These are phyloP conservation scores for Gnatocerus cornutus DNA, from an alignment of 2,888 invertebrate genomes.

Conservation along the genomic window DNA sequence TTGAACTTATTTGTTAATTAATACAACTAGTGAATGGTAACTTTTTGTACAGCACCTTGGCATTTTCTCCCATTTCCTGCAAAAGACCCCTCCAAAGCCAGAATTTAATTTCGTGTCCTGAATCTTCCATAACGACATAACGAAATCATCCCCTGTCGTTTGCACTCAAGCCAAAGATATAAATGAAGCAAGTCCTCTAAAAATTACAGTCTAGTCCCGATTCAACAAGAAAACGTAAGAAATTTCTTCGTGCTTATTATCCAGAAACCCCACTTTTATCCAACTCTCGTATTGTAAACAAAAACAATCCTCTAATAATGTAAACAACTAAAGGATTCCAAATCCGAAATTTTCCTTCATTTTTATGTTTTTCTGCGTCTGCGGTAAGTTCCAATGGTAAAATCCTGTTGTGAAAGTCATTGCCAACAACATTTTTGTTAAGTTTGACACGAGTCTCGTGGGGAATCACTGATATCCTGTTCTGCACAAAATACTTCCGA, in stretches of 20 bases:
- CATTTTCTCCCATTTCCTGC: not conserved
- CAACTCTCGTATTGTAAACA: too few species aligned
- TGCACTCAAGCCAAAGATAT: constrained; percentile 22
- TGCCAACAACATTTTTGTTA: constrained; percentile 44
- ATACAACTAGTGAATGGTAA: too few species aligned
- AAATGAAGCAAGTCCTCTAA: not conserved
- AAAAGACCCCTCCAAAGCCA: not conserved
- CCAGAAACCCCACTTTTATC: too few species aligned
- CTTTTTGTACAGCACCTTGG: too few species aligned
- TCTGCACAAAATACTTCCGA: constrained; percentile 38
- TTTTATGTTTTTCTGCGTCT: not conserved
- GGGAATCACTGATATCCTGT: constrained; percentile 46
- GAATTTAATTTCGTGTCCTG: not conserved
- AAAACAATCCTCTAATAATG: too few species aligned
- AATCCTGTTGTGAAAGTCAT: constrained; percentile 48
- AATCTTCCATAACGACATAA: not conserved
- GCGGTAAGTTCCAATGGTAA: not conserved
- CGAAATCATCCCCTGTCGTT: constrained; percentile 7
- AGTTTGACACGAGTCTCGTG: constrained; percentile 25
- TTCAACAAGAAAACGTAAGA: constrained; percentile 6
- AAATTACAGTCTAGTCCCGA: not conserved
- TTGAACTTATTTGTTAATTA: too few species aligned
- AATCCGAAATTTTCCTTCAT: too few species aligned
- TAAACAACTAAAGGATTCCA: too few species aligned
- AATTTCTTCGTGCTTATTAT: constrained; percentile 1